Evolutionary conservation across 2,113 vertebrate genomes (phyloP).

Genomic region (Micromys minutus): DNA sequence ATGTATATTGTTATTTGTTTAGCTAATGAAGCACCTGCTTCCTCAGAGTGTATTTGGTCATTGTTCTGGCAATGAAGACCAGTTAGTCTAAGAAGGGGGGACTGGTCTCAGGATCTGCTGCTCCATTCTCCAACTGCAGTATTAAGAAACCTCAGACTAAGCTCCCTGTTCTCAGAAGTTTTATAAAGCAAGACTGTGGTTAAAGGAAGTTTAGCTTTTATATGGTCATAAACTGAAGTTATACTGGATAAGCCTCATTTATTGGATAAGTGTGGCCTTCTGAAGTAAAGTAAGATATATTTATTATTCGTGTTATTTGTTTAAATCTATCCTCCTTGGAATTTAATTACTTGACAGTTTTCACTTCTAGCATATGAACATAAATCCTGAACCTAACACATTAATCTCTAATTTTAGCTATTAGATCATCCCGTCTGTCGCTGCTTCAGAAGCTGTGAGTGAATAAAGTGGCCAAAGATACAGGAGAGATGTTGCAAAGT

Average conservation of each 20-base stretch:
- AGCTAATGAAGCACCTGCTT: neutral
- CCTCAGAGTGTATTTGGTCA: neutral
- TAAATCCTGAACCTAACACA: conserved; percentile 30
- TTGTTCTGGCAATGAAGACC: neutral
- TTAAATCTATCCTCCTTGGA: conserved; percentile 16
- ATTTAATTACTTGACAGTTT: conserved; percentile 54
- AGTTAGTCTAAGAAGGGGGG: neutral
- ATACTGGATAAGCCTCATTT: conserved; percentile 13
- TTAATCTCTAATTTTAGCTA: conserved; percentile 61
- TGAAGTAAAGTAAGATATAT: conserved; percentile 30
- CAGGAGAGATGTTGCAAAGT: neutral
- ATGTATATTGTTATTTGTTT: neutral
- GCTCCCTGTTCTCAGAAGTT: conserved; percentile 13
- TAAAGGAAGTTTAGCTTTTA: conserved; percentile 25
- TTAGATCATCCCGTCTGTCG: conserved; percentile 42
- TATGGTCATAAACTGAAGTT: conserved; percentile 1
- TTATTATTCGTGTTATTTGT: conserved; percentile 47
- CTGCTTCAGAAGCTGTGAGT: conserved; percentile 14
- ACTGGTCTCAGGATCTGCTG: neutral
- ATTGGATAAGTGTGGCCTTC: neutral
- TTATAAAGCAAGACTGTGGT: neutral
- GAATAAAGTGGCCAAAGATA: neutral
- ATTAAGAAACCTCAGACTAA: neutral
- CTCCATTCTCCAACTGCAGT: neutral
- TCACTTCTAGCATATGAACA: conserved; percentile 55